These are phyloP conservation scores for Tricholaema leucomelas DNA, from an alignment of 2,113 vertebrate species.

Conservation along the genomic window DNA sequence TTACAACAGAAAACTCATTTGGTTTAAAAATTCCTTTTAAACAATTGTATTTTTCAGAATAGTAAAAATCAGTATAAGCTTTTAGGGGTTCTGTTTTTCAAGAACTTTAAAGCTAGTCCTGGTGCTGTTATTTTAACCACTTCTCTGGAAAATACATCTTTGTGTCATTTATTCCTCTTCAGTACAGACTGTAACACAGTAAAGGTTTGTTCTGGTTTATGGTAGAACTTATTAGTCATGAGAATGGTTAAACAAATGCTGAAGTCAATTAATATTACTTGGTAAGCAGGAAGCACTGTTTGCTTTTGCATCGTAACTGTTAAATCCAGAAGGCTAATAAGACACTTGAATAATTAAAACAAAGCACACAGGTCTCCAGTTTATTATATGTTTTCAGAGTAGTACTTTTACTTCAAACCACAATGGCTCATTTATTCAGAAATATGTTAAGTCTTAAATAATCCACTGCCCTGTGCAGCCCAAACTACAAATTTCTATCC, in stretches of 20 bases:
- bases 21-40: background rate
- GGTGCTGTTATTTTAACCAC: background rate
- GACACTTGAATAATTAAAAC: background rate
- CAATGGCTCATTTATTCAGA: background rate
- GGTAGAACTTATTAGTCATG: background rate
- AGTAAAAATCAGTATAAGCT: background rate
- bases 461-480: background rate
- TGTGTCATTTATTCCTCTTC: background rate
- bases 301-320: background rate
- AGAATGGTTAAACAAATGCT: background rate
- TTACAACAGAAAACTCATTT: background rate
- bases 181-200: background rate
- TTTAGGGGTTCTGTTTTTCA: background rate
- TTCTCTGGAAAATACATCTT: background rate
- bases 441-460: background rate
- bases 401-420: background rate
- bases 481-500: background rate
- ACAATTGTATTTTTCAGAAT: background rate
- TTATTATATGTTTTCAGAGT: background rate
- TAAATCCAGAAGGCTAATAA: background rate
- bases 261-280: background rate
- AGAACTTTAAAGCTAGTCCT: background rate
- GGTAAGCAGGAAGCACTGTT: background rate
- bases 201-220: background rate
- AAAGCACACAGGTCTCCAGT: background rate